Conservation (phyloP, 2,888 invertebrate species). For the Papilio elwesi region DNA sequence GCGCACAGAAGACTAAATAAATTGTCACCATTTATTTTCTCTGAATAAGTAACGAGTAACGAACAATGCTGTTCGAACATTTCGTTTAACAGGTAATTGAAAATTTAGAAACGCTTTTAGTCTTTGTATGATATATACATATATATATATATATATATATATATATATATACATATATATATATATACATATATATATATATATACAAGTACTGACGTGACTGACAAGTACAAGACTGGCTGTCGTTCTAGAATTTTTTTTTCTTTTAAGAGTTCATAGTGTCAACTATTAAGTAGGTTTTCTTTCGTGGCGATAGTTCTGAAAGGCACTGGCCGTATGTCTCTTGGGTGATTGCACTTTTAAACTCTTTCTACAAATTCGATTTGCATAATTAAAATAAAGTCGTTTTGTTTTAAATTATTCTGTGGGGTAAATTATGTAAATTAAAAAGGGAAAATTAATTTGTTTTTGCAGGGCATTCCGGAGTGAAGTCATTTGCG, state of each 20-base stretch:
- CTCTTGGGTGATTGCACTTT: too few species aligned
- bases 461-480: background rate
- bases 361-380: background rate
- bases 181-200: too few species aligned
- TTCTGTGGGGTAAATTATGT: conserved; percentile 13
- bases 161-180: too few species aligned
- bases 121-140: background rate
- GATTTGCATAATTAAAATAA: background rate
- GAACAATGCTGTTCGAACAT: conserved; percentile 10
- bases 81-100: conserved; percentile 8
- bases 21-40: conserved; percentile 9
- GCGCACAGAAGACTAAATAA: conserved; percentile 17
- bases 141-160: too few species aligned
- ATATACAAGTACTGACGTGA: too few species aligned
- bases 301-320: too few species aligned
- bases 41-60: conserved; percentile 16
- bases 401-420: background rate
- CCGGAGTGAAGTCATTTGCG: conserved; percentile 12
- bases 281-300: too few species aligned
- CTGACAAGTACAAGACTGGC: too few species aligned
- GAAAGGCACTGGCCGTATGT: too few species aligned
- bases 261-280: too few species aligned
- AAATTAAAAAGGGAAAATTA: conserved; percentile 22
- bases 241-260: too few species aligned
- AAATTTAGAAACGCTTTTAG: conserved; percentile 6